These are phyloP conservation scores for Crotalus horridus DNA, from an alignment of 2,113 vertebrate genomes.

Conservation along the genomic window DNA sequence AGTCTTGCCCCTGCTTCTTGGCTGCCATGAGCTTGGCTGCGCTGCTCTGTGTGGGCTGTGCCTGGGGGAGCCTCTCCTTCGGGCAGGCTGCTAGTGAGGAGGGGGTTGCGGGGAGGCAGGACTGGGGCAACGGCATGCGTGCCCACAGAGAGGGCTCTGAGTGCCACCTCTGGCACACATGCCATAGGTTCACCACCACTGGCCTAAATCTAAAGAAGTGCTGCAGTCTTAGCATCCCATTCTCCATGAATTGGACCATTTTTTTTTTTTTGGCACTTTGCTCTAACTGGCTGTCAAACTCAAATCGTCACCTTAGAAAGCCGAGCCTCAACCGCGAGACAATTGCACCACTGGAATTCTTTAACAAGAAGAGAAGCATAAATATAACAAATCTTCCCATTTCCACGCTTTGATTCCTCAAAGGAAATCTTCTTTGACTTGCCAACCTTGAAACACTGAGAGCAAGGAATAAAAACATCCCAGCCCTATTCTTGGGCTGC, in stretches of 20 bases:
- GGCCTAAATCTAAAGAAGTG: neutral
- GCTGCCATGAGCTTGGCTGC: too few relatives aligned
- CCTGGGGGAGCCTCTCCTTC: too few relatives aligned
- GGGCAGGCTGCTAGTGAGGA: too few relatives aligned
- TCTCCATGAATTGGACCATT: neutral
- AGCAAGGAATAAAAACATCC: neutral
- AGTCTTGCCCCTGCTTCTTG: too few relatives aligned
- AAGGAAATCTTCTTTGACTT: neutral
- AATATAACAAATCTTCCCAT: neutral
- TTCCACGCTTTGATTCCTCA: neutral
- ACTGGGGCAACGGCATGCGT: too few relatives aligned
- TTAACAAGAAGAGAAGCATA: neutral
- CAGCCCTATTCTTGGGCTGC: neutral
- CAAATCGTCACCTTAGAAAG: neutral
- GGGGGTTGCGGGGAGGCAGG: too few relatives aligned
- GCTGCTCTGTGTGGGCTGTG: too few relatives aligned
- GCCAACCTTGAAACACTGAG: neutral
- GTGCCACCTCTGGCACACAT: too few relatives aligned
- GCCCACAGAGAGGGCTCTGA: too few relatives aligned
- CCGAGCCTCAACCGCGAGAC: neutral
- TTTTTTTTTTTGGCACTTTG: neutral
- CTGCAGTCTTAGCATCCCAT: neutral
- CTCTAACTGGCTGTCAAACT: neutral
- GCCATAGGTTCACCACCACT: too few relatives aligned
- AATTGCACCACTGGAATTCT: neutral